These are phyloP conservation scores for Aselliscus stoliczkanus DNA, from an alignment of 2,797 vertebrate genomes.

Conservation along the genomic window DNA sequence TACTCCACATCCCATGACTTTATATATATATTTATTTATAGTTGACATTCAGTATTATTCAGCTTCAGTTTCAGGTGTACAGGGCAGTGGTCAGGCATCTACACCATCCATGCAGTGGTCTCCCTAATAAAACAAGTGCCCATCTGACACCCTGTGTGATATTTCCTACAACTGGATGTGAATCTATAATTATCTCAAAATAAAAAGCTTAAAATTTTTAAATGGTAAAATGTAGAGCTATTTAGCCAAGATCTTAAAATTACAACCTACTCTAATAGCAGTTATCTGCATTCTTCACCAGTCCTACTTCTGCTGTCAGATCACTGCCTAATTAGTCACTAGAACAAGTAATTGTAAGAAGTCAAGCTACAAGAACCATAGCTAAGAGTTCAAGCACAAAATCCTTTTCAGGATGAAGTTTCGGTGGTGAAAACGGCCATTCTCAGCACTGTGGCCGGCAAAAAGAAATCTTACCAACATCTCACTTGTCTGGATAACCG, in stretches of 20 bases:
- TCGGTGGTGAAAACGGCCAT: neutral
- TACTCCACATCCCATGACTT: too few species aligned
- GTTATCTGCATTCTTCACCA: neutral
- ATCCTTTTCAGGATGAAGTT: neutral
- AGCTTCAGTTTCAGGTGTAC: too few species aligned
- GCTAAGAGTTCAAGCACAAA: neutral
- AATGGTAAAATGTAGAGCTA: neutral
- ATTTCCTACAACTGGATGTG: neutral
- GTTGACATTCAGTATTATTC: too few species aligned
- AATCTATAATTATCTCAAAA: neutral
- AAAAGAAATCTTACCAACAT: neutral
- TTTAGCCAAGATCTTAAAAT: slow-evolving; percentile 2
- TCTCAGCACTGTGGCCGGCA: neutral
- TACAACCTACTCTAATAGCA: neutral
- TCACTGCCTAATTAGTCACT: neutral
- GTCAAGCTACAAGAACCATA: neutral
- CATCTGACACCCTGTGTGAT: neutral
- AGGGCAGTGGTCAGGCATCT: too few species aligned
- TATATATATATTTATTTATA: too few species aligned
- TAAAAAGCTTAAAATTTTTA: neutral
- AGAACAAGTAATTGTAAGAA: neutral
- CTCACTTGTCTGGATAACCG: neutral
- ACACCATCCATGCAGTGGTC: too few species aligned
- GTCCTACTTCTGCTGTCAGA: neutral
- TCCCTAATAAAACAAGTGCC: too few species aligned